These are phyloP conservation scores for Ceratitis capitata DNA, from an alignment of 1,140 invertebrate genomes.

Conservation along the genomic window DNA sequence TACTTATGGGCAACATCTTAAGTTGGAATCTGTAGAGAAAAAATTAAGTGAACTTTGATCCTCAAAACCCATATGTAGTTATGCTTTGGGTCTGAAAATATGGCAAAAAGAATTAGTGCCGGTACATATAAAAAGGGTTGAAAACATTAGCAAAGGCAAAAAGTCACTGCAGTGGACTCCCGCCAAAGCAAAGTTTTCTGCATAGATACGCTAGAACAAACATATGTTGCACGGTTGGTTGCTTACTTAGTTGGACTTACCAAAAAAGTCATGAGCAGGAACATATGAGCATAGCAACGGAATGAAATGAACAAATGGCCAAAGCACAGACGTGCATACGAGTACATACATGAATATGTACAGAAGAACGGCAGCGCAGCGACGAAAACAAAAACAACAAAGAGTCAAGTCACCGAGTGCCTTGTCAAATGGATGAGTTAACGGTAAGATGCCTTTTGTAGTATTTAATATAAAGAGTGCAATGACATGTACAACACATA, in stretches of 20 bases:
- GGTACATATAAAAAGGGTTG: background rate
- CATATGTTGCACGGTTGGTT: slow-evolving; percentile 16
- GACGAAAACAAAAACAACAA: no score
- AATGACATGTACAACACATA: background rate
- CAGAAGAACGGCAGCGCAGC: background rate
- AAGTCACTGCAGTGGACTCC: background rate
- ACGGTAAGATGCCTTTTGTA: background rate
- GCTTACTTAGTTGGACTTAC: background rate
- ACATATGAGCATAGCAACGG: background rate
- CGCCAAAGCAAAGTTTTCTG: background rate
- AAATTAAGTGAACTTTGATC: background rate
- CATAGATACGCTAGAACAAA: background rate
- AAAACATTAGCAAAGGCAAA: background rate
- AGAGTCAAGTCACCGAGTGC: background rate
- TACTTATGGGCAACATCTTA: no score
- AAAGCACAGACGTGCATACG: background rate
- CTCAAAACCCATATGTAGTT: background rate
- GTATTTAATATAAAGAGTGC: slow-evolving; percentile 26
- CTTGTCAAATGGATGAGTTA: background rate
- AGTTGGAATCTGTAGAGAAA: no score
- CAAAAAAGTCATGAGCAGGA: background rate
- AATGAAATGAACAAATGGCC: slow-evolving; percentile 29
- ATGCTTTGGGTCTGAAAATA: background rate
- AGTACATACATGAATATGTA: background rate
- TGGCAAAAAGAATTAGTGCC: background rate